Evolutionary conservation across 2,113 vertebrate species (phyloP).

Genomic region (Isichthys henryi): DNA sequence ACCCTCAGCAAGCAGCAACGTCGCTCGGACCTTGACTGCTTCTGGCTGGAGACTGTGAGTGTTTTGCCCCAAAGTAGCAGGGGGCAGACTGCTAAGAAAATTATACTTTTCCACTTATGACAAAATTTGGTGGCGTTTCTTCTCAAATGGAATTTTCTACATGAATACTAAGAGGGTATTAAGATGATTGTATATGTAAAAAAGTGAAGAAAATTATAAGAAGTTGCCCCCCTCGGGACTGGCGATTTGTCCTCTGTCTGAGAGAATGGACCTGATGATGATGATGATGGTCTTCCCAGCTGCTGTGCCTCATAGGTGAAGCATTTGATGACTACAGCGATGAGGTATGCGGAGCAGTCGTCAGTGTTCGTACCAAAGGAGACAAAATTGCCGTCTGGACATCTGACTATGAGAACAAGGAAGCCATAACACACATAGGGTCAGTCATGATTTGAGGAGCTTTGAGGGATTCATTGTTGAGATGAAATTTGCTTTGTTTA

Average conservation of each 20-base stretch:
- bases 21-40: conserved; percentile 90
- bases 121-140: background rate
- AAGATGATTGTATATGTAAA: background rate
- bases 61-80: background rate
- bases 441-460: conserved; percentile 46
- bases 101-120: background rate
- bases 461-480: background rate
- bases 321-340: conserved; percentile 91
- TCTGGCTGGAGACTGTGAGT: conserved; percentile 96
- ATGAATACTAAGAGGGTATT: background rate
- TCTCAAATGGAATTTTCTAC: background rate
- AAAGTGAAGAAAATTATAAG: background rate
- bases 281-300: conserved; percentile 52
- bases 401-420: conserved; percentile 93
- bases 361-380: conserved; percentile 91
- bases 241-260: background rate
- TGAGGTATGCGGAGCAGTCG: conserved; percentile 93
- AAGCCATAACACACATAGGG: conserved; percentile 96
- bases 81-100: background rate
- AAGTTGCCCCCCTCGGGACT: background rate
- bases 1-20: conserved; percentile 94
- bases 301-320: conserved; percentile 95
- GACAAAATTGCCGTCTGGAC: conserved; percentile 99
- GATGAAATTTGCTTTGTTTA: background rate
- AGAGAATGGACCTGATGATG: background rate